Evolutionary conservation across 2,113 vertebrate species (phyloP).

Genomic region (Pseudopipra pipra): DNA sequence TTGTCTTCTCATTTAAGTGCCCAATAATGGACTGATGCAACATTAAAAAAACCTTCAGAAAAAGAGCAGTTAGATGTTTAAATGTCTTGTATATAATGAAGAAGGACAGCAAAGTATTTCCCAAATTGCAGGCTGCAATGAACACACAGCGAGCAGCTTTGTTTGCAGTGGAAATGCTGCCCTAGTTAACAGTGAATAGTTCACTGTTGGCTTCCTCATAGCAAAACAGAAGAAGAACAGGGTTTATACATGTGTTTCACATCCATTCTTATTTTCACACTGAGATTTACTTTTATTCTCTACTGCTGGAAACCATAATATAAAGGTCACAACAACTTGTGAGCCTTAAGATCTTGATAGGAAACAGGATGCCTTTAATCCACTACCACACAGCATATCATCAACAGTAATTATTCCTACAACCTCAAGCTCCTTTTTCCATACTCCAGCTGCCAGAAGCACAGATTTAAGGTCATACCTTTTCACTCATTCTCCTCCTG

Average conservation of each 20-base stretch:
- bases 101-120: neutral
- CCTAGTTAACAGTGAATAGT: neutral
- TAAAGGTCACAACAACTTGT: slow-evolving; percentile 35
- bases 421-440: neutral
- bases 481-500: neutral
- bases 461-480: neutral
- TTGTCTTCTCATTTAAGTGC: neutral
- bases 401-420: neutral
- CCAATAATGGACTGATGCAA: neutral
- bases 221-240: neutral
- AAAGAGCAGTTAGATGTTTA: neutral
- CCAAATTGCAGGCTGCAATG: neutral
- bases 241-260: neutral
- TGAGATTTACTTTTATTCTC: slow-evolving; percentile 15
- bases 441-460: neutral
- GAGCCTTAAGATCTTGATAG: neutral
- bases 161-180: neutral
- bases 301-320: neutral
- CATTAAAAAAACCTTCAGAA: neutral
- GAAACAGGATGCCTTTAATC: slow-evolving; percentile 23
- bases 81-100: neutral
- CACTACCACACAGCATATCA: neutral
- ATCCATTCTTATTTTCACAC: slow-evolving; percentile 4
- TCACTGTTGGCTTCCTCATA: neutral
- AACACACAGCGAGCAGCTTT: neutral